These are phyloP conservation scores for Cebidichthys violaceus DNA, from an alignment of 2,113 vertebrate genomes.

Conservation along the genomic window DNA sequence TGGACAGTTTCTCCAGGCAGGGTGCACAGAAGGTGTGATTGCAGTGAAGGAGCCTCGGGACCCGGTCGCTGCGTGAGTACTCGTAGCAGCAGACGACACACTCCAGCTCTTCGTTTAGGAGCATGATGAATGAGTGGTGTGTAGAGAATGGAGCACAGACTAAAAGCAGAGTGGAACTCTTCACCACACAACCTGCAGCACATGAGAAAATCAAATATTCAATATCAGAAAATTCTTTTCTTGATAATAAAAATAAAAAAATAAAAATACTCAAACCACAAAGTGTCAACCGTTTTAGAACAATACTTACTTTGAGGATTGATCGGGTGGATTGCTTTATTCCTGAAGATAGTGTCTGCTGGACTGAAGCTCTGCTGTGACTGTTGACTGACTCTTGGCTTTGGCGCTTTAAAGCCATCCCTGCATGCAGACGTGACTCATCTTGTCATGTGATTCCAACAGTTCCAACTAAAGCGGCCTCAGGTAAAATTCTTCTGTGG, in stretches of 20 bases:
- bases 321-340: rapidly evolving
- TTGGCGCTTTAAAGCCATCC: not conserved
- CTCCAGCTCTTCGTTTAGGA: not conserved
- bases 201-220: not conserved
- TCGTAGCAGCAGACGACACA: conserved; percentile 62
- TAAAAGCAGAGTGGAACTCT: not conserved
- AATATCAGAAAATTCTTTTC: not conserved
- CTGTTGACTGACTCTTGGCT: too few species aligned
- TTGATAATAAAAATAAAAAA: not conserved
- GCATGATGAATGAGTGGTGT: conserved; percentile 12
- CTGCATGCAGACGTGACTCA: rapidly evolving
- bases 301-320: conserved; percentile 20
- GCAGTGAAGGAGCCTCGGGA: conserved; percentile 72
- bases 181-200: not conserved
- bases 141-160: rapidly evolving
- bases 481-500: conserved; percentile 1
- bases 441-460: rapidly evolving
- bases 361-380: not conserved
- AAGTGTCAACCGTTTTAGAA: not conserved
- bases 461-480: conserved; percentile 13
- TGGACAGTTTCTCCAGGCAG: conserved; percentile 58
- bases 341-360: not conserved
- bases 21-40: conserved; percentile 69
- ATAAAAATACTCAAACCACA: not conserved
- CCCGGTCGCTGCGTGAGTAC: conserved; percentile 32